A percentile compares a stretch with the other conserved stretches of the same genome.
These are phyloP conservation scores for Cerastoderma edule DNA, from an alignment of 2,888 invertebrate genomes.

Conservation along the genomic window DNA sequence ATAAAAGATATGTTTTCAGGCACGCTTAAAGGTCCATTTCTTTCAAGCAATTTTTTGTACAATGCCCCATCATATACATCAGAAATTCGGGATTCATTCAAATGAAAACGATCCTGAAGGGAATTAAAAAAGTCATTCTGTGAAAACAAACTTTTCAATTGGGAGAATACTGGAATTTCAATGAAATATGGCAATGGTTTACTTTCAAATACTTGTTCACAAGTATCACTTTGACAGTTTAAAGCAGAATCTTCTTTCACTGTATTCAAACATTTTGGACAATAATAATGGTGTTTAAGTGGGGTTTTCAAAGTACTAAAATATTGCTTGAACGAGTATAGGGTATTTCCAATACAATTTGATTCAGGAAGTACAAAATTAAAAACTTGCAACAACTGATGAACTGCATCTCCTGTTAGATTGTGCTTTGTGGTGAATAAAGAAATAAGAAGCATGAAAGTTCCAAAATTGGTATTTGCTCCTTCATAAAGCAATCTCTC, in stretches of 20 bases:
- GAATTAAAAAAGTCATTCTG: constrained; percentile 30
- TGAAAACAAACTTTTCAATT: constrained; percentile 31
- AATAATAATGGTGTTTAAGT: constrained; percentile 22
- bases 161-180: constrained; percentile 38
- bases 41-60: constrained; percentile 27
- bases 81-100: not conserved
- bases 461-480: constrained; percentile 12
- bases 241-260: not conserved
- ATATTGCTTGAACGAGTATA: constrained; percentile 18
- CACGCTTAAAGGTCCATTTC: constrained; percentile 29
- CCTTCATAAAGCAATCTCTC: not conserved
- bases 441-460: constrained; percentile 18
- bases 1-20: constrained; percentile 54
- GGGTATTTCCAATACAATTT: constrained; percentile 8
- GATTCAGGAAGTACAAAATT: constrained; percentile 4
- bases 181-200: constrained; percentile 33
- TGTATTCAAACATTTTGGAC: constrained; percentile 11
- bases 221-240: constrained; percentile 8
- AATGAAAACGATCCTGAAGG: constrained; percentile 39
- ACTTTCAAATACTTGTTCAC: constrained; percentile 17
- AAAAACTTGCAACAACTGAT: constrained; percentile 26
- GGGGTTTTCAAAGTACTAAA: constrained; percentile 23
- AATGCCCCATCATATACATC: constrained; percentile 52
- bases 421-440: constrained; percentile 13
- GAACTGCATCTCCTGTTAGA: constrained; percentile 18